Base-by-base conservation (phyloP, 2,797 vertebrate genomes). In the Acipenser ruthenus region DNA sequence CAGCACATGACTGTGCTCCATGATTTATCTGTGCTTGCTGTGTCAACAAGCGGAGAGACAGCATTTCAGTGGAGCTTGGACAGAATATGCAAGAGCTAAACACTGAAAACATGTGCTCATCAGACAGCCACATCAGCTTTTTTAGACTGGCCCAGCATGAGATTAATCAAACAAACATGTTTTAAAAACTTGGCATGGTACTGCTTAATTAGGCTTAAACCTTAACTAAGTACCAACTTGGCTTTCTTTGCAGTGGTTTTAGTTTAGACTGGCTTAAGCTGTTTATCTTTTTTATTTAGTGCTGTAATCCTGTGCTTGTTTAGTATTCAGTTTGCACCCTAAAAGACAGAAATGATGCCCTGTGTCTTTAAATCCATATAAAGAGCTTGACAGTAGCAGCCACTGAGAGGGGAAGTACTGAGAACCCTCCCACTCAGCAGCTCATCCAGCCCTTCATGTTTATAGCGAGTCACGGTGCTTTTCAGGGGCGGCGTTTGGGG, bases 401-500 rank as follows among this genome's bases (percentile, higher is more conserved):
- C 51, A 73, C 63, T 65, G 52, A 65, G 60, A 52, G 47, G 37
- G 68, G 23, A 37, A 37, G 23, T 37, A 4, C 23, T 5, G n/a
- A 55, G n/a, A 55, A 8, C 52, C 9, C 52, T 55, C 52, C 52
- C 52, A 55, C 52, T 55, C 52, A n/a, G 6, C 52, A 55, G 52
- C 52, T 55, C 52, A 55, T 78, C 77, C 84, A 72, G 70, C 76
- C 83, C 80, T 68, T 66, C 78, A 70, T 47, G 70, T 75, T 74
- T 77, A 73, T 7, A 60, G 72, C 53, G 70, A 48, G 66, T 77
- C 66, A 77, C 70, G 62, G 71, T 53, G 65, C 69, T 63, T 79
- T 86, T 88, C 88, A 87, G 81, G 84, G 62, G 72, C 60, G 61
- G 50, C 7, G 69, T 77, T 63, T 75, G 75, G 62, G 11, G 72